Conservation (phyloP, 1,140 invertebrate species). For the Micrasema minimum region DNA sequence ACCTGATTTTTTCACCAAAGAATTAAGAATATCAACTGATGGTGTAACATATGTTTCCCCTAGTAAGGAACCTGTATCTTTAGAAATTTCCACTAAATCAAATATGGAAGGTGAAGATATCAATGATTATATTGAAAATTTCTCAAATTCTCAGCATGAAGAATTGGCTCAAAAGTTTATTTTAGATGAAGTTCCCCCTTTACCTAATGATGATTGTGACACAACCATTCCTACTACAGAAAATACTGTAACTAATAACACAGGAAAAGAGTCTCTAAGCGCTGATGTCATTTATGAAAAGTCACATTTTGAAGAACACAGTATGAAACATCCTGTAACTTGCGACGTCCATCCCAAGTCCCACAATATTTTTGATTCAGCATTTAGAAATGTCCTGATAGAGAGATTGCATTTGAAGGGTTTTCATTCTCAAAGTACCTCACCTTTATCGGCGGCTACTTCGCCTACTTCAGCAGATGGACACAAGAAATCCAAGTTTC, state of each 20-base stretch:
- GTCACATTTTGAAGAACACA: slow-evolving; percentile 6
- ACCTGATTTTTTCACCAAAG: slow-evolving; percentile 5
- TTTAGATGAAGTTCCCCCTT: neutral
- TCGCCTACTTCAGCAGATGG: slow-evolving; percentile 9
- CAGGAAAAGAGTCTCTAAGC: slow-evolving; percentile 10
- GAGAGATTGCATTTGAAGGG: slow-evolving; percentile 48
- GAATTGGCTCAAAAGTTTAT: neutral
- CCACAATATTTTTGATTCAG: slow-evolving; percentile 53
- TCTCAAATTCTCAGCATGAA: neutral
- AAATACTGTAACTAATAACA: neutral
- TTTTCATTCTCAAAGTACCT: slow-evolving; percentile 24
- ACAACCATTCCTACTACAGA: neutral
- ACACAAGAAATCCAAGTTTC: slow-evolving; percentile 45
- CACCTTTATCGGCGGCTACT: slow-evolving; percentile 3
- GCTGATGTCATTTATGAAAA: slow-evolving; percentile 1
- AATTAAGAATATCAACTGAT: neutral
- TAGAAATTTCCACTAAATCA: neutral
- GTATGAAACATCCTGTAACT: slow-evolving; percentile 18
- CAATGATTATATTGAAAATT: slow-evolving; percentile 14
- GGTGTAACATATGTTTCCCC: neutral
- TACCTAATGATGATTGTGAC: slow-evolving; percentile 8
- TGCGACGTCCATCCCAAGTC: slow-evolving; percentile 17
- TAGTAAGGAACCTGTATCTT: slow-evolving; percentile 1
- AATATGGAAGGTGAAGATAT: slow-evolving; percentile 20
- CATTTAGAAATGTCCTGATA: slow-evolving; percentile 54